Percentiles rank a stretch among this genome's conserved stretches.
phyloP scores from a whole-genome alignment of 1,140 invertebrate species.

The Leptopilina boulardi region DNA sequence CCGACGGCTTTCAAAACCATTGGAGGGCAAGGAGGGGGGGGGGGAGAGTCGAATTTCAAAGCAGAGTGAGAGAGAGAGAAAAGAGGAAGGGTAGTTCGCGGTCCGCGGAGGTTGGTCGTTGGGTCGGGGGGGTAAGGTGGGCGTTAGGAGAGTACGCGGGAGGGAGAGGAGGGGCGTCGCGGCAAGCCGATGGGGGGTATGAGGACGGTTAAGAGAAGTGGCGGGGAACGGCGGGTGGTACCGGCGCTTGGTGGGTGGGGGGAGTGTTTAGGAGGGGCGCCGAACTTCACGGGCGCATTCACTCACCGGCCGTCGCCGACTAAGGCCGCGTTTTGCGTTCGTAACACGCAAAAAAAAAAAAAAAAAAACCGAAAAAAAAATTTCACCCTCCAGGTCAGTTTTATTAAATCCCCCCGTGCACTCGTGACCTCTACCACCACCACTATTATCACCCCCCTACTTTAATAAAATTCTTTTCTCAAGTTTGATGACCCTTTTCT shows the following conservation, averaged over 20 bases:
- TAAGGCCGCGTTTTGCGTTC: conserved; percentile 65
- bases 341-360: conserved; percentile 54
- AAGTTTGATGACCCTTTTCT: not conserved
- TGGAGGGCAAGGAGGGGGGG: conserved; percentile 38
- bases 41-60: conserved; percentile 38
- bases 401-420: conserved; percentile 45
- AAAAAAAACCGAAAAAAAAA: too few species aligned
- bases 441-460: not conserved
- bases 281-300: conserved; percentile 70
- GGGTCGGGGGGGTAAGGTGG: conserved; percentile 42
- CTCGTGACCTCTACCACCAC: conserved; percentile 24
- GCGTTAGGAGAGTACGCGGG: conserved; percentile 42
- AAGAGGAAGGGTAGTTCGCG: conserved; percentile 56
- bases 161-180: conserved; percentile 49
- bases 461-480: not conserved
- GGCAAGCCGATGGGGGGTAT: conserved; percentile 47
- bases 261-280: conserved; percentile 68
- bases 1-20: conserved; percentile 40
- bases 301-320: conserved; percentile 74
- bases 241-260: conserved; percentile 51
- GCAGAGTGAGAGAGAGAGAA: conserved; percentile 4
- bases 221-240: conserved; percentile 36
- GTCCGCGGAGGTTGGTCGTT: conserved; percentile 49
- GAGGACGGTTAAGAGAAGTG: conserved; percentile 39
- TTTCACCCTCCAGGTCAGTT: conserved; percentile 65